Conservation (phyloP, 2,113 vertebrate genomes). For the Syngnathus typhle region DNA sequence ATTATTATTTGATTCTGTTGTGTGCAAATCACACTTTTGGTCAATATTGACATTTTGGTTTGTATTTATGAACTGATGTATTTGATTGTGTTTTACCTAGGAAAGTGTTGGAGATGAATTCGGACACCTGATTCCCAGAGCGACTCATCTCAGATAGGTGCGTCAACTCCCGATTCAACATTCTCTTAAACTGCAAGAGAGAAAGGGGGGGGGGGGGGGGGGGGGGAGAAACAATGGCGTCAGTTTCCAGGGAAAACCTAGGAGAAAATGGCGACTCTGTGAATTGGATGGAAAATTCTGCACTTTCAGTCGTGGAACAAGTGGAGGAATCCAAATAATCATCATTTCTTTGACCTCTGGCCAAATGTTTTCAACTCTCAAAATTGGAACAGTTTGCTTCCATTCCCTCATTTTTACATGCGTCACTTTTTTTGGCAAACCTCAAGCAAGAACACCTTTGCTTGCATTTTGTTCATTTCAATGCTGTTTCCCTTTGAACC, state of each 20-base stretch:
- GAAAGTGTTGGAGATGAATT: slow-evolving; percentile 93
- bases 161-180: slow-evolving; percentile 91
- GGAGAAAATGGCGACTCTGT: slow-evolving; percentile 26
- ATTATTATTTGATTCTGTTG: not conserved
- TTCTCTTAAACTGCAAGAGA: slow-evolving; percentile 85
- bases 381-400: slow-evolving; percentile 32
- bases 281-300: slow-evolving; percentile 39
- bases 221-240: slow-evolving; percentile 24
- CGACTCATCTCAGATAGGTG: slow-evolving; percentile 93
- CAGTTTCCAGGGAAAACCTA: slow-evolving; percentile 55
- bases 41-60: not conserved
- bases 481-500: not conserved
- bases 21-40: not conserved
- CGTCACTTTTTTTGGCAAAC: slow-evolving; percentile 18
- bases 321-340: slow-evolving; percentile 25
- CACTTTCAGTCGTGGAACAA: slow-evolving; percentile 17
- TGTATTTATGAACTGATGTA: not conserved
- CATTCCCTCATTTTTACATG: slow-evolving; percentile 8
- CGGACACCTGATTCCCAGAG: slow-evolving; percentile 92
- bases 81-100: slow-evolving; percentile 70
- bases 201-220: slow-evolving; percentile 19
- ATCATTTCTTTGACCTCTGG: slow-evolving; percentile 5
- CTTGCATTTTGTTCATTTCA: slow-evolving; percentile 10
- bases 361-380: slow-evolving; percentile 16
- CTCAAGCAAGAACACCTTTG: slow-evolving; percentile 22